phyloP scores from a whole-genome alignment of 2,113 vertebrate genomes.

The Marmota flaviventris region DNA sequence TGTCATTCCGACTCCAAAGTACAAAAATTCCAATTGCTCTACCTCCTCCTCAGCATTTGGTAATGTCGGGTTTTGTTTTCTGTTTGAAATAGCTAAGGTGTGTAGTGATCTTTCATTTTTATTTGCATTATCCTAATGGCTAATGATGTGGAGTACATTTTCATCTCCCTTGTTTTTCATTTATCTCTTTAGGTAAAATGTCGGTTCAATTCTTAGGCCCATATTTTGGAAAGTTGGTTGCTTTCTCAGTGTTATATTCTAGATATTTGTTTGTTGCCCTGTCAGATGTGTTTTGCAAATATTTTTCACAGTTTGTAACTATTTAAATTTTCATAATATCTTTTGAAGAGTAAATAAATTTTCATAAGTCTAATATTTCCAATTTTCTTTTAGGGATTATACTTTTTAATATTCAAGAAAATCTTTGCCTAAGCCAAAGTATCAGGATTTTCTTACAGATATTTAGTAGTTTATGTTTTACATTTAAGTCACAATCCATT shows the following conservation, averaged over 20 bases:
- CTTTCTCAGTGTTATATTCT: not conserved
- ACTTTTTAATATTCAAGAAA: slow-evolving; percentile 47
- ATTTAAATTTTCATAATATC: slow-evolving; percentile 1
- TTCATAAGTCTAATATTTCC: not conserved
- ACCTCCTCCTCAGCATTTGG: not conserved
- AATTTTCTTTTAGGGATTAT: not conserved
- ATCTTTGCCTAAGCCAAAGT: not conserved
- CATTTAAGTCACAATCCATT: slow-evolving; percentile 23
- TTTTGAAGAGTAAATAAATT: slow-evolving; percentile 12
- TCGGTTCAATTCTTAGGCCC: not conserved
- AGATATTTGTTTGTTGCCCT: not conserved
- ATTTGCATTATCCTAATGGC: slow-evolving; percentile 26
- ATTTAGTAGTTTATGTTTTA: slow-evolving; percentile 31
- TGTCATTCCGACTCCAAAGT: not conserved
- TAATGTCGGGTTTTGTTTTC: not conserved
- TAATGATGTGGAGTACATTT: not conserved
- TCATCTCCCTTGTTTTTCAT: not conserved
- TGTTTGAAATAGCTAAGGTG: not conserved
- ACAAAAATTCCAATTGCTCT: not conserved
- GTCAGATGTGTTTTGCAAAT: slow-evolving; percentile 42
- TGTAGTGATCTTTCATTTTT: not conserved
- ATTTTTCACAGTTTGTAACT: not conserved
- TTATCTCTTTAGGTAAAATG: not conserved
- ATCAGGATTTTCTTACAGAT: not conserved
- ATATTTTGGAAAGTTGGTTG: not conserved